Conservation (phyloP, 2,888 invertebrate species). For the Drosophila kambysellisi region DNA sequence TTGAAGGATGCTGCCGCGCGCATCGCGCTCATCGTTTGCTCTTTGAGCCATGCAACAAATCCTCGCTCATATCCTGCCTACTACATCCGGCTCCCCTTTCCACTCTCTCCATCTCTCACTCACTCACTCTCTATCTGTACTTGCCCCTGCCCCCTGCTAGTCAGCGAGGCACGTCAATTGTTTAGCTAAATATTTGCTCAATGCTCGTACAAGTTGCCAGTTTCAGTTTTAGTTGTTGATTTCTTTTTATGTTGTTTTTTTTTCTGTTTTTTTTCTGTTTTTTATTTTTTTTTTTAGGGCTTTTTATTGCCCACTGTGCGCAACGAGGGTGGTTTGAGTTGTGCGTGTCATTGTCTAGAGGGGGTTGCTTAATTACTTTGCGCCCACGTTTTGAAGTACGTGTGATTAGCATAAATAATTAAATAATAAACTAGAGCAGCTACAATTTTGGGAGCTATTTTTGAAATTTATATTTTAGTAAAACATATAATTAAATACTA, state of each 20-base stretch:
- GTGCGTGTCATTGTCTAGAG: constrained; percentile 2
- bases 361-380: constrained; percentile 34
- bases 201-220: constrained; percentile 77
- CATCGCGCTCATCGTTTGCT: constrained; percentile 43
- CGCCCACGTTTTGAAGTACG: constrained; percentile 11
- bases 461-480: background rate
- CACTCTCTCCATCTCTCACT: background rate
- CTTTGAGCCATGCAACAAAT: constrained; percentile 65
- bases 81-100: constrained; percentile 7
- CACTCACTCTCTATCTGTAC: background rate
- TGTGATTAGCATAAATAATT: constrained; percentile 44
- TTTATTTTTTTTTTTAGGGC: constrained; percentile 5
- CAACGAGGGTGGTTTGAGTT: constrained; percentile 48
- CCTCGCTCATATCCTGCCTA: constrained; percentile 74
- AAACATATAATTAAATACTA: background rate
- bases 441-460: background rate
- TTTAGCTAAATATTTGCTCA: constrained; percentile 76
- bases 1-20: constrained; percentile 57
- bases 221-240: constrained; percentile 58
- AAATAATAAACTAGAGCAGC: background rate
- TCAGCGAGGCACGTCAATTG: constrained; percentile 76
- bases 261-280: background rate
- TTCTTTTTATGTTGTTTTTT: constrained; percentile 4
- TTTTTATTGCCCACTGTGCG: constrained; percentile 32
- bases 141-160: background rate